A percentile compares a stretch with the other conserved stretches of the same genome.
These are phyloP conservation scores for Stigmatopora argus DNA, from an alignment of 2,113 vertebrate species.

Conservation along the genomic window DNA sequence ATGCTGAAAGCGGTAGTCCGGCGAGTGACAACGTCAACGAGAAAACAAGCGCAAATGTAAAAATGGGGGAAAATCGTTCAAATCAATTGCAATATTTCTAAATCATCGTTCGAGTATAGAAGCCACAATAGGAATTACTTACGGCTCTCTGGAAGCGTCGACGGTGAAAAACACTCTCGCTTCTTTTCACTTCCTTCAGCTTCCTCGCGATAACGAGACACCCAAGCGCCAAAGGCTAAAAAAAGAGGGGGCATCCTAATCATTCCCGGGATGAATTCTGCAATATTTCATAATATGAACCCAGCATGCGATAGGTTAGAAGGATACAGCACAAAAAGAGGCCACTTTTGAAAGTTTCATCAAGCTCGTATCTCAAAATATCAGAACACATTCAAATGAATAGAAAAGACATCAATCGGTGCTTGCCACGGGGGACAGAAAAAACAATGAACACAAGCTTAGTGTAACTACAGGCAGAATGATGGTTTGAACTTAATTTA, in stretches of 20 bases:
- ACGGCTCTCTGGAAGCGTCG: conserved; percentile 46
- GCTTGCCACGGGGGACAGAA: no score
- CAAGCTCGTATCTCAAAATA: no score
- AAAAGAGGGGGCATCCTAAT: no score
- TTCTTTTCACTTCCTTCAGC: conserved; percentile 56
- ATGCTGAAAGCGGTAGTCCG: conserved; percentile 58
- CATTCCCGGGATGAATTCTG: neutral
- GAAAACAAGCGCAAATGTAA: neutral
- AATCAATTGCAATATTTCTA: neutral
- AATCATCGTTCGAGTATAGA: neutral
- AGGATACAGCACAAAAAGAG: neutral
- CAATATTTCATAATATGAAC: neutral
- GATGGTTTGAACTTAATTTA: no score
- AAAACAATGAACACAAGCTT: no score
- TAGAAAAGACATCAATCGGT: no score
- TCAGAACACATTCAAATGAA: no score
- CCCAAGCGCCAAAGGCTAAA: conserved; percentile 10
- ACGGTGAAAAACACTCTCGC: conserved; percentile 48
- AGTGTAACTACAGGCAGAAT: no score
- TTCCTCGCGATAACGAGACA: conserved; percentile 64
- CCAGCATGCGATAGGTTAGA: neutral
- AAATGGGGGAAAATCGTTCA: neutral
- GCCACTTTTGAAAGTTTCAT: neutral
- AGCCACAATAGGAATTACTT: conserved; percentile 21
- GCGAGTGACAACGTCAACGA: conserved; percentile 11